These are phyloP conservation scores for Narcine bancroftii DNA, from an alignment of 2,113 vertebrate genomes.

Conservation along the genomic window DNA sequence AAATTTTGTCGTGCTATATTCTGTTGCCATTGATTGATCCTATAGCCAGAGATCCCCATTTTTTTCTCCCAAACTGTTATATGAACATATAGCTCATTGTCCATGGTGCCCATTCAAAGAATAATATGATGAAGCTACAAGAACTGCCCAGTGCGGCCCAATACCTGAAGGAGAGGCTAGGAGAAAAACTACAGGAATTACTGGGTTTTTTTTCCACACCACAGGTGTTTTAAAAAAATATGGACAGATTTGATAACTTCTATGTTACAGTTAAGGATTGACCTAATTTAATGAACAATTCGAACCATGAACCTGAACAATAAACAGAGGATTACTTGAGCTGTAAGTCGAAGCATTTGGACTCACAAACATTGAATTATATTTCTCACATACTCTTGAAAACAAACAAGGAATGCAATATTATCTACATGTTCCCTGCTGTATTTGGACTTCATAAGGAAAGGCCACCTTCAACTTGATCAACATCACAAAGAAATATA, in stretches of 20 bases:
- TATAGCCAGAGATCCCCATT: background rate
- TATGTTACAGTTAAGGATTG: background rate
- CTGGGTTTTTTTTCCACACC: background rate
- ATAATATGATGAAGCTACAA: background rate
- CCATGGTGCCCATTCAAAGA: background rate
- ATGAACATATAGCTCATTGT: background rate
- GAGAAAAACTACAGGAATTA: background rate
- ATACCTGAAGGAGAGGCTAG: background rate
- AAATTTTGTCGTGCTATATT: background rate
- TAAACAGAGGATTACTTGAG: background rate
- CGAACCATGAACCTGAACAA: background rate
- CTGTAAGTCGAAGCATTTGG: background rate
- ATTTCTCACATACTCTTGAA: background rate
- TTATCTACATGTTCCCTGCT: background rate
- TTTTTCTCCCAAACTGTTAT: background rate
- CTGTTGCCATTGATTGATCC: background rate
- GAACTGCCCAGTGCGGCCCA: background rate
- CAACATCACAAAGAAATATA: constrained; percentile 16
- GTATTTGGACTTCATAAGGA: background rate
- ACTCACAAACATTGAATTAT: background rate
- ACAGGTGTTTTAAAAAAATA: background rate
- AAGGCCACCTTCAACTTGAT: constrained; percentile 27
- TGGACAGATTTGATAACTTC: background rate
- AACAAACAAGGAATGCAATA: background rate
- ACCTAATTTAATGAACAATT: background rate